phyloP scores from a whole-genome alignment of 2,888 invertebrate species.

The Marronus borbonicus region DNA sequence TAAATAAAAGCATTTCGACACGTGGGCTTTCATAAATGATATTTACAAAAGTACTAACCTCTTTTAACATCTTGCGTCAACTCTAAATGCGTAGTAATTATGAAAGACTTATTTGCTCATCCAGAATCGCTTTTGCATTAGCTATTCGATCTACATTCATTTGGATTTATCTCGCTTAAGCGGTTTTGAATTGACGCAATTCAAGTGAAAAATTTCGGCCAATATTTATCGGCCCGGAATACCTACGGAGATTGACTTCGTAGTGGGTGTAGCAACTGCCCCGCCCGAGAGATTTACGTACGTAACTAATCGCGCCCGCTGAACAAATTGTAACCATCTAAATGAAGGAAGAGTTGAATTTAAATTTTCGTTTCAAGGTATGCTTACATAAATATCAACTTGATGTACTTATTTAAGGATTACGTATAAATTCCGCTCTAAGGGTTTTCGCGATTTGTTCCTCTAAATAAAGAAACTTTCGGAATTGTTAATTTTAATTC shows the following conservation, averaged over 20 bases:
- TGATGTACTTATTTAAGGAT: too few species aligned
- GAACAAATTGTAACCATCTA: neutral
- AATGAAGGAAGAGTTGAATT: neutral
- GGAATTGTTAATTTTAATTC: too few species aligned
- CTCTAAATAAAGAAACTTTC: too few species aligned
- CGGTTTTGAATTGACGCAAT: slow-evolving; percentile 6
- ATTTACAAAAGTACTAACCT: too few species aligned
- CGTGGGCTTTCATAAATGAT: too few species aligned
- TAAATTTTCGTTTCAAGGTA: neutral
- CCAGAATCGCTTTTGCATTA: neutral
- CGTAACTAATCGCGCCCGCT: neutral
- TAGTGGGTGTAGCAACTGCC: neutral
- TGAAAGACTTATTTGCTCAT: too few species aligned
- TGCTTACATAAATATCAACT: too few species aligned
- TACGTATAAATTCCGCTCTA: too few species aligned
- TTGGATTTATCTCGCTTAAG: neutral
- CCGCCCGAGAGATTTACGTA: neutral
- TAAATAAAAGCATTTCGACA: too few species aligned
- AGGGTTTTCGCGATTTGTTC: too few species aligned
- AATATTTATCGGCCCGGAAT: neutral
- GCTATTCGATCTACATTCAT: neutral
- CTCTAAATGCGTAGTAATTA: too few species aligned
- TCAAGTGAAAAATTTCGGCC: neutral
- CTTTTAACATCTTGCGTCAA: too few species aligned
- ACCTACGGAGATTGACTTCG: neutral